Evolutionary conservation across 2,797 vertebrate species (phyloP).

Genomic region (Babyrousa celebensis): DNA sequence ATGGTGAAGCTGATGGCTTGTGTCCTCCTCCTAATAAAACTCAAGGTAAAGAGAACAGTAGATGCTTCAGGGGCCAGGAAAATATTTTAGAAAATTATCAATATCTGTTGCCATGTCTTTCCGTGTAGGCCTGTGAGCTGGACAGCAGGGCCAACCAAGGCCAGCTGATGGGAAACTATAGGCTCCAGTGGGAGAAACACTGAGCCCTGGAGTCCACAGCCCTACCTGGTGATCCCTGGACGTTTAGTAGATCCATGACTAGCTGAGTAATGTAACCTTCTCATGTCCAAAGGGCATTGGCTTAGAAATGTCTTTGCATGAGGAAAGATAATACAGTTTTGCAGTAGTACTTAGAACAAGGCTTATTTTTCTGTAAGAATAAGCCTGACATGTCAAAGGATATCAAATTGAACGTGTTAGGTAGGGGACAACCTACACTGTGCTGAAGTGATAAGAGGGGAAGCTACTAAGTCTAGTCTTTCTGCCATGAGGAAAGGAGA

Average conservation of each 20-base stretch:
- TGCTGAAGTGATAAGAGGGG: neutral
- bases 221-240: neutral
- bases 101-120: neutral
- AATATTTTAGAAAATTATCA: neutral
- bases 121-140: neutral
- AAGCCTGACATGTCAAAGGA: slow-evolving; percentile 14
- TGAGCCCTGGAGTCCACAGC: neutral
- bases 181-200: neutral
- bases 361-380: neutral
- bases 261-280: neutral
- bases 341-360: neutral
- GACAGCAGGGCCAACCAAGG: neutral
- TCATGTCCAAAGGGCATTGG: neutral
- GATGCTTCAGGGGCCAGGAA: neutral
- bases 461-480: slow-evolving; percentile 20
- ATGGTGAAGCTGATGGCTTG: neutral
- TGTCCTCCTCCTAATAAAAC: neutral
- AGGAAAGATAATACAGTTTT: slow-evolving; percentile 22
- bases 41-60: neutral
- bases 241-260: neutral
- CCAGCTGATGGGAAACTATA: fast-evolving
- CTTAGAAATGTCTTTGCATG: slow-evolving; percentile 24
- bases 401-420: neutral
- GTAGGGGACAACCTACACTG: neutral
- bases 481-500: slow-evolving; percentile 49